Evolutionary conservation across 2,888 invertebrate genomes (phyloP).

Genomic region (Stenchaetothrips biformis): DNA sequence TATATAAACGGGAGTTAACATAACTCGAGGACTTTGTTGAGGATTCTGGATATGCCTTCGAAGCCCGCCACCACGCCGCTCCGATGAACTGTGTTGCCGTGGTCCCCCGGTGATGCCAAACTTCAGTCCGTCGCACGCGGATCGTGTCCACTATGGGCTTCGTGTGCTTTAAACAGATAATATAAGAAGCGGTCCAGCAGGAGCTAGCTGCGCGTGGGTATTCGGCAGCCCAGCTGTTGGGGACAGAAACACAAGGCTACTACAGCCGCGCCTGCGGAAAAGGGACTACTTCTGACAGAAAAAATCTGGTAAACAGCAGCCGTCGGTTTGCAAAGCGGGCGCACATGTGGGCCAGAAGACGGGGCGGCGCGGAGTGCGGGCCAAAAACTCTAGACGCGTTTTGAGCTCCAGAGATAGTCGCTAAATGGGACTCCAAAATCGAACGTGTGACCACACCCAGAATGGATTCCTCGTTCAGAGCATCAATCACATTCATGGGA

Average conservation of each 20-base stretch:
- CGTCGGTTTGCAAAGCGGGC: no score
- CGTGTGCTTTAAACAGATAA: conserved; percentile 48
- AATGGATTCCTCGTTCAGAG: no score
- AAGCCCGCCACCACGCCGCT: conserved; percentile 61
- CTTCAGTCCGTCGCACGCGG: conserved; percentile 67
- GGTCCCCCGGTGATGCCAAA: conserved; percentile 72
- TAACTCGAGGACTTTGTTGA: conserved; percentile 60
- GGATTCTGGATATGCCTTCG: conserved; percentile 60
- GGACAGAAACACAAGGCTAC: not conserved
- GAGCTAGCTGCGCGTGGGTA: not conserved
- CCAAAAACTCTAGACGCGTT: no score
- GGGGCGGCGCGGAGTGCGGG: no score
- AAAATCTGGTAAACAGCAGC: no score
- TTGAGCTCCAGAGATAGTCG: no score
- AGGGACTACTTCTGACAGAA: no score
- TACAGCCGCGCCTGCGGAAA: no score
- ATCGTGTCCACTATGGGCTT: conserved; percentile 71
- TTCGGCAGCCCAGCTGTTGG: not conserved
- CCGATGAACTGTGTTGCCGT: conserved; percentile 60
- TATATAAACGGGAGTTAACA: conserved; percentile 39
- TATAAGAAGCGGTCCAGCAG: conserved; percentile 17
- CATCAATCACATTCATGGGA: no score
- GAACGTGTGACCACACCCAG: no score
- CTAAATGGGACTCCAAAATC: no score
- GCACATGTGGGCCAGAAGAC: no score